These are phyloP conservation scores for Norana najaformis DNA, from an alignment of 2,888 invertebrate species.

Conservation along the genomic window DNA sequence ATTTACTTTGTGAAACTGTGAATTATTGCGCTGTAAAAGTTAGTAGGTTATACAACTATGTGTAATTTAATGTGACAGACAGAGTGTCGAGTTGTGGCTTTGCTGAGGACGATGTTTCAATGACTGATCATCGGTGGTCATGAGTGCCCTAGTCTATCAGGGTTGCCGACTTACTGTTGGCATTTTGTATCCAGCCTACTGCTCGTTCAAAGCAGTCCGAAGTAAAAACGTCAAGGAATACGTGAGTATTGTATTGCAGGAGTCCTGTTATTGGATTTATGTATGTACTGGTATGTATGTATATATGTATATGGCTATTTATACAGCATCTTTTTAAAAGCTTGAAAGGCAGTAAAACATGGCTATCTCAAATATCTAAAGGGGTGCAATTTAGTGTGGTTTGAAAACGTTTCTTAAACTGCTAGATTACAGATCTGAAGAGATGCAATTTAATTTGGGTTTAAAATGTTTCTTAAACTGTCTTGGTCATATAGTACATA, in stretches of 20 bases:
- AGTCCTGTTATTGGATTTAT: neutral
- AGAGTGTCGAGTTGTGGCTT: neutral
- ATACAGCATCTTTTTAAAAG: neutral
- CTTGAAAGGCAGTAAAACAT: neutral
- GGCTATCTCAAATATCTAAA: no score
- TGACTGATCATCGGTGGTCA: neutral
- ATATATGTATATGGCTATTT: neutral
- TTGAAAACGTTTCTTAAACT: neutral
- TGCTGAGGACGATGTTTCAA: neutral
- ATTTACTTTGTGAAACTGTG: no score
- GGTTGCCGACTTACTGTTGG: conserved; percentile 91
- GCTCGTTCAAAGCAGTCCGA: conserved; percentile 96
- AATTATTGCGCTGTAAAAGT: no score
- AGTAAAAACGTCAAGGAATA: conserved; percentile 98
- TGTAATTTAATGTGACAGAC: neutral
- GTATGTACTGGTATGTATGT: neutral
- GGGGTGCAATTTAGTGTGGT: neutral
- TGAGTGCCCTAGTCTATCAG: conserved; percentile 34
- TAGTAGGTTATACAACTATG: neutral
- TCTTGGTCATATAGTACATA: neutral
- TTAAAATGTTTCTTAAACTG: neutral
- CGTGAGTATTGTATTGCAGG: conserved; percentile 71
- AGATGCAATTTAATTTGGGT: neutral
- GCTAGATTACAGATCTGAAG: neutral
- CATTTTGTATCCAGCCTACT: conserved; percentile 96